Evolutionary conservation across 2,888 invertebrate species (phyloP).

Genomic region (Polyommatus iphigenia): DNA sequence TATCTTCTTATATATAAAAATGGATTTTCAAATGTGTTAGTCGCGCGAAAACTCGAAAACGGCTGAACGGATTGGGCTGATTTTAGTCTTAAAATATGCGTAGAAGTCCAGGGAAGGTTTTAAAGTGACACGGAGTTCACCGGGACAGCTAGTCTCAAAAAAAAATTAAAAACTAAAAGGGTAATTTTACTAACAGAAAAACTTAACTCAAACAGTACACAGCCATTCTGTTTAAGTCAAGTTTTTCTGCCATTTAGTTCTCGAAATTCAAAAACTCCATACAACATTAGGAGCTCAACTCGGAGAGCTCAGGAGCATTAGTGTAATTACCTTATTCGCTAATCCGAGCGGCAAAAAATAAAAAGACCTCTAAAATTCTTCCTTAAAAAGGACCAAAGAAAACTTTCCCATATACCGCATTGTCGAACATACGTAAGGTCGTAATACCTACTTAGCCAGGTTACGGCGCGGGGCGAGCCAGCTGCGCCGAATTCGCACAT

Average conservation of each 20-base stretch:
- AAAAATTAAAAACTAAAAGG: neutral
- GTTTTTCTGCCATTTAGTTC: neutral
- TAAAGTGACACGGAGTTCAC: too few species aligned
- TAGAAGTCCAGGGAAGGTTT: too few species aligned
- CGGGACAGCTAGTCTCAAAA: neutral
- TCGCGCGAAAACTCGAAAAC: too few species aligned
- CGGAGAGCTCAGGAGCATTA: slow-evolving; percentile 4
- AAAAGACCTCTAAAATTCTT: slow-evolving; percentile 20
- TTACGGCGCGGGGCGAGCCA: slow-evolving; percentile 52
- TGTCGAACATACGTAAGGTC: slow-evolving; percentile 35
- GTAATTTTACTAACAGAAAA: neutral
- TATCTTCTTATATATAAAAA: too few species aligned
- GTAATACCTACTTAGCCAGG: slow-evolving; percentile 41
- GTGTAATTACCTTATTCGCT: slow-evolving; percentile 21
- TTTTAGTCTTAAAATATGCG: too few species aligned
- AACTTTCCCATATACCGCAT: slow-evolving; percentile 24
- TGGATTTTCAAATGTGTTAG: too few species aligned
- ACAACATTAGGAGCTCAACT: neutral
- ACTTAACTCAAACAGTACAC: neutral
- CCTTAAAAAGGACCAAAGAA: slow-evolving; percentile 25
- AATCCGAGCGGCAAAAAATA: slow-evolving; percentile 22
- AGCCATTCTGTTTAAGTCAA: too few species aligned
- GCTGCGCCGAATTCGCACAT: slow-evolving; percentile 64
- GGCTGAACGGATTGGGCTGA: too few species aligned
- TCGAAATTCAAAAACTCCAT: neutral